Evolutionary conservation across 2,797 vertebrate genomes (phyloP).

Genomic region (Smutsia temminckii): DNA sequence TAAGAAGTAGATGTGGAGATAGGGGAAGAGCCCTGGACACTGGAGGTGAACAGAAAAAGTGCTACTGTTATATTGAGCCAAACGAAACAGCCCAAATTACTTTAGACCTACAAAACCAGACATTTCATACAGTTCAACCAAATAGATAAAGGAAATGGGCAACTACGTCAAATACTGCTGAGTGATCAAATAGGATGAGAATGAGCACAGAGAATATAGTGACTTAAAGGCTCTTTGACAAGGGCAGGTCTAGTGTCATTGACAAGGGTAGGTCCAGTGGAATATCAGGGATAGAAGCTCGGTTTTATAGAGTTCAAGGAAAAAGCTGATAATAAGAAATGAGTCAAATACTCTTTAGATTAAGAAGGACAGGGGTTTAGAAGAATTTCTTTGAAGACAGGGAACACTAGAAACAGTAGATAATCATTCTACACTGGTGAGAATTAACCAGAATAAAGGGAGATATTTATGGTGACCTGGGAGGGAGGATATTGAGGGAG

Average conservation of each 20-base stretch:
- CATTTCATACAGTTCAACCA: neutral
- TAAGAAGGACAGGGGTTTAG: neutral
- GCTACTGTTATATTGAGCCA: neutral
- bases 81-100: neutral
- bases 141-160: neutral
- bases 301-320: neutral
- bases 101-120: neutral
- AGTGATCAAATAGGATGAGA: neutral
- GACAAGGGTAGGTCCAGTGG: neutral
- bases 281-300: neutral
- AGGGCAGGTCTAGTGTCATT: neutral
- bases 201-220: neutral
- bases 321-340: neutral
- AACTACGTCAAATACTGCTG: neutral
- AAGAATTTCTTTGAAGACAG: constrained; percentile 1
- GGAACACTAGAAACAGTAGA: neutral
- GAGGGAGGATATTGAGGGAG: neutral
- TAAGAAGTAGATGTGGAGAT: neutral
- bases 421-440: neutral
- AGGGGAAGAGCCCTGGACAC: neutral
- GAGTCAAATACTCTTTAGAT: neutral
- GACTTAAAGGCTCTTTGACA: neutral
- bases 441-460: neutral
- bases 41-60: neutral
- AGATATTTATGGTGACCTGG: neutral